A percentile compares a stretch with the other conserved stretches of the same genome.
Evolutionary conservation across 2,888 invertebrate genomes (phyloP).

Genomic region (Tethea ocularis): DNA sequence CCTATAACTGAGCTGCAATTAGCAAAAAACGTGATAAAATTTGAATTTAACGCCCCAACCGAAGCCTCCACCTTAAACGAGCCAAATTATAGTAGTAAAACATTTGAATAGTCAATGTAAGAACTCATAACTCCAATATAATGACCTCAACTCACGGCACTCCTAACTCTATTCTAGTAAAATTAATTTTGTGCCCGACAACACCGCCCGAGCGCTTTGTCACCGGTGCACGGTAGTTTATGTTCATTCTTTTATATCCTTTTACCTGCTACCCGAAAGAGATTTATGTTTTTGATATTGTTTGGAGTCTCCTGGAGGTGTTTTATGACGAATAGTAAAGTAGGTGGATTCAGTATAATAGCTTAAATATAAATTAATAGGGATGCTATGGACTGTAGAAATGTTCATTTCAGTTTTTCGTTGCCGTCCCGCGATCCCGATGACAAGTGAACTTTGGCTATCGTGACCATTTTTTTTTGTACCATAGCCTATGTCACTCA

Average conservation of each 20-base stretch:
- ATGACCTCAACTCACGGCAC: background rate
- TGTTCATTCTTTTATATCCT: constrained; percentile 7
- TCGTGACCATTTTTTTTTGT: too few relatives aligned
- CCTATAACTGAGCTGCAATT: too few relatives aligned
- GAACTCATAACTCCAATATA: background rate
- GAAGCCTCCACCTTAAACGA: too few relatives aligned
- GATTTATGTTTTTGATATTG: constrained; percentile 9
- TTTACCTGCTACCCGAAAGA: constrained; percentile 7
- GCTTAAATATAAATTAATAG: background rate
- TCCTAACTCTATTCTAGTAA: constrained; percentile 2
- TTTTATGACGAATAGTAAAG: constrained; percentile 2
- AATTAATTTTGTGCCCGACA: constrained; percentile 3
- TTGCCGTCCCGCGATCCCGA: too few relatives aligned
- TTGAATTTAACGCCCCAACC: too few relatives aligned
- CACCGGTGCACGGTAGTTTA: constrained; percentile 8
- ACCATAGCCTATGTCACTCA: too few relatives aligned
- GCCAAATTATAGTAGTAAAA: too few relatives aligned
- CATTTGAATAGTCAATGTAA: background rate
- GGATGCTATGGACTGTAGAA: background rate
- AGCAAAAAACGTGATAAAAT: too few relatives aligned
- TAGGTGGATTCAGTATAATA: background rate
- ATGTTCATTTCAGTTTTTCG: too few relatives aligned
- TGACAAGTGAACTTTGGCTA: too few relatives aligned
- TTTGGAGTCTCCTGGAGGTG: background rate
- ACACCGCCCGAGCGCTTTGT: constrained; percentile 7